A percentile compares a stretch with the other conserved stretches of the same genome.
These are phyloP conservation scores for Syrista parreyssii DNA, from an alignment of 2,888 invertebrate species.

Conservation along the genomic window DNA sequence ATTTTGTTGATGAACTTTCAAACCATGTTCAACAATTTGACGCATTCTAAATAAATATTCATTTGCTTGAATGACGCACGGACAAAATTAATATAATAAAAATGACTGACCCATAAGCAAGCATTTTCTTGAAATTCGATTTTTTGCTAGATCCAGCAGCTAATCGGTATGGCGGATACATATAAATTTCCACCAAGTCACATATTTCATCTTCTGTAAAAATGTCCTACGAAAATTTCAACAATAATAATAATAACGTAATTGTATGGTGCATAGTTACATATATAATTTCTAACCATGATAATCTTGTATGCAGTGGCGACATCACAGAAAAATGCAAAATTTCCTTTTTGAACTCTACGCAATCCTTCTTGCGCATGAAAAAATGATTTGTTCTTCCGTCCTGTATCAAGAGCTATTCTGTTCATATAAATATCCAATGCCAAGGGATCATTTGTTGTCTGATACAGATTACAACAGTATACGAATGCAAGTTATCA, in stretches of 20 bases:
- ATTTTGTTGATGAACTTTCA: conserved; percentile 33
- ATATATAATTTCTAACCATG: conserved; percentile 46
- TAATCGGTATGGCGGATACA: conserved; percentile 40
- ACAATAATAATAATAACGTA: background rate
- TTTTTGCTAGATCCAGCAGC: conserved; percentile 43
- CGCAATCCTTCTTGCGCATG: conserved; percentile 70
- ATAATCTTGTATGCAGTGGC: conserved; percentile 77
- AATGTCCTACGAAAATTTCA: conserved; percentile 59
- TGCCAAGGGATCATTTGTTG: conserved; percentile 73
- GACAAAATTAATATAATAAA: background rate
- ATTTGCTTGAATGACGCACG: background rate
- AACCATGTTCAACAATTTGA: conserved; percentile 44
- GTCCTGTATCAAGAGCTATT: conserved; percentile 58
- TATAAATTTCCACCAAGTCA: conserved; percentile 70
- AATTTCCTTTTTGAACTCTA: conserved; percentile 73
- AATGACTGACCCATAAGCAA: conserved; percentile 48
- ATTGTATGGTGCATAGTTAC: conserved; percentile 12
- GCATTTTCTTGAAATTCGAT: conserved; percentile 55
- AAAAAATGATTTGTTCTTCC: conserved; percentile 53
- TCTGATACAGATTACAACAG: conserved; percentile 62
- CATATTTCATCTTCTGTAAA: conserved; percentile 77
- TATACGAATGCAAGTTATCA: background rate
- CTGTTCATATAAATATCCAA: conserved; percentile 72
- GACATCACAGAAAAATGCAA: conserved; percentile 78
- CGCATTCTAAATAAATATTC: conserved; percentile 32